Percentiles rank a stretch among this genome's conserved stretches.
Evolutionary conservation across 2,113 vertebrate species (phyloP).

Genomic region (Dipodomys merriami): DNA sequence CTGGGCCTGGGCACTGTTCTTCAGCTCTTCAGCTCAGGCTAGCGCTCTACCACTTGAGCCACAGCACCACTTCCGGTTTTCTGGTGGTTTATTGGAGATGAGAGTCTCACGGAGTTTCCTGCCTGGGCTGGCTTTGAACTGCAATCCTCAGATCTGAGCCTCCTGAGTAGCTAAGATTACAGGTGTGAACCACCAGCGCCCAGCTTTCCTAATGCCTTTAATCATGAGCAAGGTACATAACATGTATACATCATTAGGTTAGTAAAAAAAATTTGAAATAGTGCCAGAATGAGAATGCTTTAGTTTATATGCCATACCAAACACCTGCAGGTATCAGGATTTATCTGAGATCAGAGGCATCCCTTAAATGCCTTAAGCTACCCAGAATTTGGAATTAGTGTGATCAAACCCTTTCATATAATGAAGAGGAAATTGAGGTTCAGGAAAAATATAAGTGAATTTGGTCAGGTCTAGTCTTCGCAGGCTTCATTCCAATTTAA

Average conservation of each 20-base stretch:
- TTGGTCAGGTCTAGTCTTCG: background rate
- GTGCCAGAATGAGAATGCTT: background rate
- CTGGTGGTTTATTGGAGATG: too few relatives aligned
- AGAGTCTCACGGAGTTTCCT: too few relatives aligned
- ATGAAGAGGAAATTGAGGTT: background rate
- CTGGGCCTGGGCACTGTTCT: too few relatives aligned
- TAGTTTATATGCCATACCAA: background rate
- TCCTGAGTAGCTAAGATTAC: too few relatives aligned
- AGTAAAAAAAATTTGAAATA: constrained; percentile 24
- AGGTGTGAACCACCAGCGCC: too few relatives aligned
- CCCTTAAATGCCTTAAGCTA: background rate
- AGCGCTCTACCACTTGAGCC: too few relatives aligned
- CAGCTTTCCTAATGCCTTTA: too few relatives aligned
- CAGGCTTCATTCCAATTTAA: background rate
- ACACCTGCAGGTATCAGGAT: background rate
- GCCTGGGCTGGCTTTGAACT: too few relatives aligned
- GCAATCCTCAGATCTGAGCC: too few relatives aligned
- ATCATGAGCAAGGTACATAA: background rate
- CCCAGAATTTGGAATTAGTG: background rate
- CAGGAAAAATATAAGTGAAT: background rate
- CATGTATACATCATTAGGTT: background rate
- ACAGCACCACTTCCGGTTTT: too few relatives aligned
- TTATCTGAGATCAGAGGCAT: background rate
- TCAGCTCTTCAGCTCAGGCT: too few relatives aligned
- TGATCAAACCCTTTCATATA: background rate